Evolutionary conservation across 2,113 vertebrate species (phyloP).

Genomic region (Pelmatolapia mariae): DNA sequence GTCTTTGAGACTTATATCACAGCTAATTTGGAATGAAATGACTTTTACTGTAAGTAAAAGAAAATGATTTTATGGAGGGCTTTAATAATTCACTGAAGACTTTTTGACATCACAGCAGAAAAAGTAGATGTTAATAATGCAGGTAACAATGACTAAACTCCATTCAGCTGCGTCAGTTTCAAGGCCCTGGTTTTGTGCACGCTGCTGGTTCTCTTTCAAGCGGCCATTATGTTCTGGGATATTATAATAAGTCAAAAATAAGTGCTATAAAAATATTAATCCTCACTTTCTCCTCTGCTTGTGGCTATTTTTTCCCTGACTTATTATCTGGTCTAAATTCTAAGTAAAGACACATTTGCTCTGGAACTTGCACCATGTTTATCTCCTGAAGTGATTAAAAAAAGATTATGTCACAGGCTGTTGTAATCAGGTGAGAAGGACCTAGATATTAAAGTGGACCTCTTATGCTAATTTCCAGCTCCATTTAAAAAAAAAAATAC

Average conservation of each 20-base stretch:
- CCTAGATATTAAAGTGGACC: neutral
- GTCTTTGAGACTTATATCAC: neutral
- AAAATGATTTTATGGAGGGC: neutral
- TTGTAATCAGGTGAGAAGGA: neutral
- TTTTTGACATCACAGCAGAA: neutral
- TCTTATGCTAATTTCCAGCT: neutral
- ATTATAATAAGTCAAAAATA: neutral
- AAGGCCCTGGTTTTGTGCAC: neutral
- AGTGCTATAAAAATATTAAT: neutral
- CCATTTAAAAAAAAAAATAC: neutral
- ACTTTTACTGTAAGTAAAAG: neutral
- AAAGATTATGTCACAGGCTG: neutral
- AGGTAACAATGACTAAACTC: neutral
- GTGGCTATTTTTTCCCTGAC: neutral
- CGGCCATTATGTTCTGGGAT: neutral
- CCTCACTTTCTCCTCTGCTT: neutral
- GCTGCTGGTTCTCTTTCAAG: neutral
- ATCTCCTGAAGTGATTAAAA: neutral
- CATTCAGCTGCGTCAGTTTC: neutral
- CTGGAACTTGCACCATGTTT: neutral
- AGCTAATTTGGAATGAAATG: neutral
- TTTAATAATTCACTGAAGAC: neutral
- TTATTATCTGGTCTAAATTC: neutral
- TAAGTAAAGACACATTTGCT: neutral
- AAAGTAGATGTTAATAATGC: neutral